These are phyloP conservation scores for Micrasema minimum DNA, from an alignment of 1,140 invertebrate genomes.

Conservation along the genomic window DNA sequence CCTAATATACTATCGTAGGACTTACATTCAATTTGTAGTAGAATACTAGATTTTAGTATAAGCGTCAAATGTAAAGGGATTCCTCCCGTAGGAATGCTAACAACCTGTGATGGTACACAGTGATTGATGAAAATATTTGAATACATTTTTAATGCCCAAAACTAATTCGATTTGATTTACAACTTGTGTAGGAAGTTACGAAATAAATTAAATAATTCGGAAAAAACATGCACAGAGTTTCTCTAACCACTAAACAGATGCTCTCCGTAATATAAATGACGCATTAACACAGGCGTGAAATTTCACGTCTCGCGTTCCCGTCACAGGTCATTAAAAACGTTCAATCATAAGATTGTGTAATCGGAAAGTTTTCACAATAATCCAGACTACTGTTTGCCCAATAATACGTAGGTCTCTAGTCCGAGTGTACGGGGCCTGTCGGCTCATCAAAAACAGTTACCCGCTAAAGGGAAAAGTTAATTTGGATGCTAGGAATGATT, in stretches of 20 bases:
- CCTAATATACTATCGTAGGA: too few species aligned
- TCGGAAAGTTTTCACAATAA: conserved; percentile 9
- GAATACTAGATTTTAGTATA: too few species aligned
- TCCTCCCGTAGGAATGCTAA: too few species aligned
- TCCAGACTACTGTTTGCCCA: conserved; percentile 21
- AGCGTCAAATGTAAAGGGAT: too few species aligned
- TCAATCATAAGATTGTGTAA: conserved; percentile 24
- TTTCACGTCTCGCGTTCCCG: conserved; percentile 7
- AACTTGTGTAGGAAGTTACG: conserved; percentile 8
- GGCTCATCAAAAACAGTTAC: conserved; percentile 4
- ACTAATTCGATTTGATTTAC: conserved; percentile 6
- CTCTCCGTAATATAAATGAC: conserved; percentile 8
- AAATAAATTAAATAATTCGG: neutral
- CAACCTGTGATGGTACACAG: too few species aligned
- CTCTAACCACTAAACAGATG: conserved; percentile 22
- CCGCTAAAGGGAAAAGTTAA: neutral
- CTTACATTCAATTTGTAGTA: too few species aligned
- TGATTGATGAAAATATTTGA: too few species aligned
- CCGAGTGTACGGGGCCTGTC: neutral
- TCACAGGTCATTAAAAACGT: conserved; percentile 24
- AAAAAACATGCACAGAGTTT: neutral
- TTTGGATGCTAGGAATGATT: conserved; percentile 14
- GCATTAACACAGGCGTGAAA: conserved; percentile 23
- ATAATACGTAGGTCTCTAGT: neutral
- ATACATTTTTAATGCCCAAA: too few species aligned